Conservation (phyloP, 2,797 vertebrate species). For the Neomorphus geoffroyi region DNA sequence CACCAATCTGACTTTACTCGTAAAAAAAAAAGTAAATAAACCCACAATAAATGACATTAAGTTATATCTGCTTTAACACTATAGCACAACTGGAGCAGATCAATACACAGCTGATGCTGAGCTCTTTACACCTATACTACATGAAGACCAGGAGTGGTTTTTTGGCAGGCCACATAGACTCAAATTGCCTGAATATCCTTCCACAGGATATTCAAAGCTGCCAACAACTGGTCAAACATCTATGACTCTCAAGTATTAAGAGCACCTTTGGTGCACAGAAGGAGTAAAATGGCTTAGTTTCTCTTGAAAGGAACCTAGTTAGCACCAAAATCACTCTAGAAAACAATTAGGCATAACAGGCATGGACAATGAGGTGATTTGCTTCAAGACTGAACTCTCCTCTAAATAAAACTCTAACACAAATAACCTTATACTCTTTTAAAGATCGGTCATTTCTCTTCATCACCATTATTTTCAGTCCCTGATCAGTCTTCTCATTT, state of each 20-base stretch:
- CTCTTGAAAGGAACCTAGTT: neutral
- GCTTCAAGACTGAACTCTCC: neutral
- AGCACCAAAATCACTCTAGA: neutral
- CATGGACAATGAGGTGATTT: neutral
- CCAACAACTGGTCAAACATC: neutral
- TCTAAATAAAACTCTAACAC: neutral
- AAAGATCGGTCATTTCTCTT: neutral
- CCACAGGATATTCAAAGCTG: neutral
- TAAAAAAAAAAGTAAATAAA: no score
- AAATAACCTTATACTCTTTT: neutral
- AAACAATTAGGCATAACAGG: neutral
- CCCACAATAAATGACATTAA: neutral
- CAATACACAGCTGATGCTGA: neutral
- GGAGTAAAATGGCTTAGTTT: neutral
- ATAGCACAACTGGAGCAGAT: neutral
- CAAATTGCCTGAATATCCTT: neutral
- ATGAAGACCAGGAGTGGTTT: neutral
- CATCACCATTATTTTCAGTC: neutral
- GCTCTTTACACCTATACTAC: neutral
- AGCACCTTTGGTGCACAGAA: fast-evolving
- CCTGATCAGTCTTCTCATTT: neutral
- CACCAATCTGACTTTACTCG: neutral
- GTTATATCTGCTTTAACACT: neutral
- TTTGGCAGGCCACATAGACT: neutral
- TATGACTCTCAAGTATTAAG: neutral